These are phyloP conservation scores for Muntiacus muntjak DNA, from an alignment of 2,113 vertebrate genomes.

Conservation along the genomic window DNA sequence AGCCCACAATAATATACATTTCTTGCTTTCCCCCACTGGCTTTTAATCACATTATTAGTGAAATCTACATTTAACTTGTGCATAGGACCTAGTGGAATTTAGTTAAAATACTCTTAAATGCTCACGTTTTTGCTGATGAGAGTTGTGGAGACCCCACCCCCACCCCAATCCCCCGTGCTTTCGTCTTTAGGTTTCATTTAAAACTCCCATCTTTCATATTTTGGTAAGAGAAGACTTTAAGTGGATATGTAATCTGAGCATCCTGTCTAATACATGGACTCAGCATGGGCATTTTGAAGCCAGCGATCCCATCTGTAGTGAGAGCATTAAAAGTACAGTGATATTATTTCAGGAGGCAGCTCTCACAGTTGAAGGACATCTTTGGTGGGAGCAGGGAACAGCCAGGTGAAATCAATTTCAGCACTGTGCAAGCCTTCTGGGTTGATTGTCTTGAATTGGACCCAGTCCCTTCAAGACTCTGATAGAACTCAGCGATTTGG, in stretches of 20 bases:
- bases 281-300: conserved; percentile 75
- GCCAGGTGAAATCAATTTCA: conserved; percentile 74
- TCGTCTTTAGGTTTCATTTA: conserved; percentile 66
- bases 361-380: conserved; percentile 63
- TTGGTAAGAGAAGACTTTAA: conserved; percentile 74
- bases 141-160: background rate
- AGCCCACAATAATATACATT: background rate
- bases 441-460: background rate
- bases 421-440: conserved; percentile 59
- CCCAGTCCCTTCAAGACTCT: background rate
- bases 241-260: conserved; percentile 70
- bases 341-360: conserved; percentile 57
- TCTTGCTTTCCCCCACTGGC: background rate
- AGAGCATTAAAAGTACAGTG: conserved; percentile 42
- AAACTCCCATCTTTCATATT: conserved; percentile 75
- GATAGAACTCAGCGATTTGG: background rate
- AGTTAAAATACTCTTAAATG: background rate
- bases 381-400: background rate
- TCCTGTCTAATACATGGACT: conserved; percentile 74
- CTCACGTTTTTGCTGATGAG: conserved; percentile 1
- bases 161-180: background rate
- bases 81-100: background rate
- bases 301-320: conserved; percentile 63
- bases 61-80: background rate
- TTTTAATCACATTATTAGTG: background rate